Conservation (phyloP, 2,113 vertebrate species). For the Arothron firmamentum region DNA sequence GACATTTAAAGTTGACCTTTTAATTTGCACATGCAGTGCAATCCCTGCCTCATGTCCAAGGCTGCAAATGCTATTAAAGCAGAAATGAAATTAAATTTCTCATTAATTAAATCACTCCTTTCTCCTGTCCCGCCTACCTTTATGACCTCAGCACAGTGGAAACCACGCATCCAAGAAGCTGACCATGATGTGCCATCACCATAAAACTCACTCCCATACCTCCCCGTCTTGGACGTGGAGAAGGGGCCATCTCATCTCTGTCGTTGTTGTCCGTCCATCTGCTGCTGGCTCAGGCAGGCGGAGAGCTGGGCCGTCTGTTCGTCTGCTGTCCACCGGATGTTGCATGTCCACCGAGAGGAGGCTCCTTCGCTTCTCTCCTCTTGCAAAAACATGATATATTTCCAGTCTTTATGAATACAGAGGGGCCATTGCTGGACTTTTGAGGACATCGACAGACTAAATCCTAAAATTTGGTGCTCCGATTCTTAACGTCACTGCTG, state of each 20-base stretch:
- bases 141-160: constrained; percentile 72
- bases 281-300: constrained; percentile 76
- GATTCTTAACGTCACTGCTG: constrained; percentile 71
- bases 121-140: background rate
- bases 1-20: background rate
- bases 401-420: constrained; percentile 66
- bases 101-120: background rate
- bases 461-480: constrained; percentile 59
- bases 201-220: constrained; percentile 78
- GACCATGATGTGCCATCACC: constrained; percentile 90
- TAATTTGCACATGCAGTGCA: constrained; percentile 1
- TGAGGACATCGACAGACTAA: constrained; percentile 68
- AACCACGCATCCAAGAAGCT: constrained; percentile 85
- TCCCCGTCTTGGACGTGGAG: constrained; percentile 75
- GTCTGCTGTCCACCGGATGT: constrained; percentile 79
- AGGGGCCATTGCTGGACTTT: constrained; percentile 75
- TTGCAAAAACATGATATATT: constrained; percentile 62
- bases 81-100: background rate
- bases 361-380: constrained; percentile 58
- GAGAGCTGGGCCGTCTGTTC: constrained; percentile 73
- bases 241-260: constrained; percentile 78
- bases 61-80: background rate
- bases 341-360: constrained; percentile 90
- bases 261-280: constrained; percentile 75
- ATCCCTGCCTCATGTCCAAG: background rate